Evolutionary conservation across 1,140 invertebrate species (phyloP).

Genomic region (Drosophila tristis): DNA sequence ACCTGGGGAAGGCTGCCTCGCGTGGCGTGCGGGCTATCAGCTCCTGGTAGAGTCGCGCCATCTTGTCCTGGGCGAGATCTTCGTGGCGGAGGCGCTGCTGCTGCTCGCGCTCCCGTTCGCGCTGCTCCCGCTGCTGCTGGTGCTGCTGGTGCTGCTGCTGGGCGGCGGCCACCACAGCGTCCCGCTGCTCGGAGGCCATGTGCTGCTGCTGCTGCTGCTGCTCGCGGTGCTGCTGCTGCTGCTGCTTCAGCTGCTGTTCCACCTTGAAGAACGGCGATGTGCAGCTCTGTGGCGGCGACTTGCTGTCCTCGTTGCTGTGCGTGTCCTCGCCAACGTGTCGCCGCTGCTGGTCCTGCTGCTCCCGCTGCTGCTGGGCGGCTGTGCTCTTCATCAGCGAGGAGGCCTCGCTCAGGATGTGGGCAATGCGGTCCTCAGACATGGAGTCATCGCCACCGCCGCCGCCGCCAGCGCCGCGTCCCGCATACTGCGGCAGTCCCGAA

Average conservation of each 20-base stretch:
- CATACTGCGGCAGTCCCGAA: slow-evolving; percentile 89
- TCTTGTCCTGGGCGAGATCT: slow-evolving; percentile 98
- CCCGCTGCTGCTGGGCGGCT: slow-evolving; percentile 36
- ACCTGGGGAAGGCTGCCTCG: slow-evolving; percentile 90
- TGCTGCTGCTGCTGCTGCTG: slow-evolving; percentile 76
- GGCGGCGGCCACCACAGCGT: slow-evolving; percentile 89
- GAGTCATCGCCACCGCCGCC: slow-evolving; percentile 89
- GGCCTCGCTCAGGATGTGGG: slow-evolving; percentile 96
- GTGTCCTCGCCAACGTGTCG: slow-evolving; percentile 85
- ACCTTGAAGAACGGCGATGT: slow-evolving; percentile 90
- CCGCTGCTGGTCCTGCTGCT: slow-evolving; percentile 61
- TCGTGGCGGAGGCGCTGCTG: slow-evolving; percentile 94
- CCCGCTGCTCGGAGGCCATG: slow-evolving; percentile 88
- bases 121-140: slow-evolving; percentile 86
- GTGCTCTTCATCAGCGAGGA: slow-evolving; percentile 88
- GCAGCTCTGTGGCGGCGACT: slow-evolving; percentile 91
- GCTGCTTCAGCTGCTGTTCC: slow-evolving; percentile 63
- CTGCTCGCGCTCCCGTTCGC: slow-evolving; percentile 78
- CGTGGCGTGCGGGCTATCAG: slow-evolving; percentile 91
- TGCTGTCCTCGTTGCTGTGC: slow-evolving; percentile 91
- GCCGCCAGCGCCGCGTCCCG: slow-evolving; percentile 84
- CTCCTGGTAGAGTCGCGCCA: slow-evolving; percentile 98
- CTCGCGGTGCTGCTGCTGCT: slow-evolving; percentile 46
- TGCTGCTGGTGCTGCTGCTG: slow-evolving; percentile 86
- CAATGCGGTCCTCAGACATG: slow-evolving; percentile 95